These are phyloP conservation scores for Spodoptera picta DNA, from an alignment of 2,888 invertebrate species.

Conservation along the genomic window DNA sequence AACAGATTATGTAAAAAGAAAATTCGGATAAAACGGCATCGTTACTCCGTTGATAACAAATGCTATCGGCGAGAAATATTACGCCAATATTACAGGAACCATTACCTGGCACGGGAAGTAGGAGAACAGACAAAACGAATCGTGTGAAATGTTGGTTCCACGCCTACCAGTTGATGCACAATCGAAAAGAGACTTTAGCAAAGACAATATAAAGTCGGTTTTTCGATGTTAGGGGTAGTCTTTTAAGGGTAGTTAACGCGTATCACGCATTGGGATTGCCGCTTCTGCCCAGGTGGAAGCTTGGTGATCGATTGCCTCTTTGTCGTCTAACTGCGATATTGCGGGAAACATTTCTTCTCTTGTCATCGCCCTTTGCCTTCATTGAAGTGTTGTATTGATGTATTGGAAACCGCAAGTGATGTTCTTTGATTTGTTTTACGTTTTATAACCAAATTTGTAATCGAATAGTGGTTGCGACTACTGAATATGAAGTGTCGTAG, in stretches of 20 bases:
- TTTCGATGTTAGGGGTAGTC: constrained; percentile 50
- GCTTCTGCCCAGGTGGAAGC: constrained; percentile 77
- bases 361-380: constrained; percentile 72
- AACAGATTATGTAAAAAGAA: constrained; percentile 58
- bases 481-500: too few relatives aligned
- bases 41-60: constrained; percentile 76
- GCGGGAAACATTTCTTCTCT: constrained; percentile 76
- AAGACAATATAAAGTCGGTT: constrained; percentile 58
- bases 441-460: too few relatives aligned
- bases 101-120: constrained; percentile 74
- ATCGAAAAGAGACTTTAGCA: constrained; percentile 47
- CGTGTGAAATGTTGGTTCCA: constrained; percentile 68
- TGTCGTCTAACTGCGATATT: constrained; percentile 74
- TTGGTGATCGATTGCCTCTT: constrained; percentile 83
- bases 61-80: constrained; percentile 80
- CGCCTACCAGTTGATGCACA: constrained; percentile 36
- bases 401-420: constrained; percentile 65
- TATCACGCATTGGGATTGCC: constrained; percentile 80
- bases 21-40: constrained; percentile 68
- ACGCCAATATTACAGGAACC: constrained; percentile 78
- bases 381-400: constrained; percentile 72
- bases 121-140: constrained; percentile 76
- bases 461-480: too few relatives aligned
- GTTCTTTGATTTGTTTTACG: too few relatives aligned
- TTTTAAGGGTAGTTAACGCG: constrained; percentile 77